Evolutionary conservation across 2,888 invertebrate species (phyloP), one percentile per base, ranked within the genome.

Genomic region (Exocentrus adspersus): DNA sequence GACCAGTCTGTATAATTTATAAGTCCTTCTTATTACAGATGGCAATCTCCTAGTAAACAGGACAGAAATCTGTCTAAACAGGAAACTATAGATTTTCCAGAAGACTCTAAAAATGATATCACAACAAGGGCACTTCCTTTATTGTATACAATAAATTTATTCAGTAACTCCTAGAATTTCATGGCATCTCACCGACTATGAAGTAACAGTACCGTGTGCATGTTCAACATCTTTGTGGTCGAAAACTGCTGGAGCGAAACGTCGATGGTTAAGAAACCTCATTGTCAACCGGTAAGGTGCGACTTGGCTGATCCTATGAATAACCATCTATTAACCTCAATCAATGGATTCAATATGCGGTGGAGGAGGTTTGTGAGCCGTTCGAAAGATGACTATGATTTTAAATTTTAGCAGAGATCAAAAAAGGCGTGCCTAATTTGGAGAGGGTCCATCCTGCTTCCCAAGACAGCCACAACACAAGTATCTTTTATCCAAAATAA

Each of bases 281-380:
- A 30, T 50, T 50, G 50, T 50, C 50, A 50, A 50, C 28, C 30
- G 5, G 14, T 7, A 50, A 50, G 50, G 50, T 50, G 50, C 28
- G 50, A 50, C 50, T 30, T 30, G 6, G 21, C 10, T 28, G 17
- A 28, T 50, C 28, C 5, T 17, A n/a, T 21, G 9, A 30, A 14
- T 50, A 50, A 50, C 16, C 17, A 16, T 6, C n/a, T 50, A 50
- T 30, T 30, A 30, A 30, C 16, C 30, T 50, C 50, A 50, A 17
- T 50, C 50, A 50, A 17, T 17, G 17, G 10, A 17, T 50, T 30
- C 10, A 5, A 30, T 30, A 28, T n/a, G n/a, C 20, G 9, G 30
- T 16, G 16, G 7, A 3, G 20, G 46, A 24, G 1, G 14, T 3
- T 46, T 46, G 20, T 10, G 21, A 7, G 10, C 21, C 14, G n/a